Percentiles rank a stretch among this genome's conserved stretches.
These are phyloP conservation scores for Pyrochroa serraticornis DNA, from an alignment of 2,888 invertebrate genomes.

Conservation along the genomic window DNA sequence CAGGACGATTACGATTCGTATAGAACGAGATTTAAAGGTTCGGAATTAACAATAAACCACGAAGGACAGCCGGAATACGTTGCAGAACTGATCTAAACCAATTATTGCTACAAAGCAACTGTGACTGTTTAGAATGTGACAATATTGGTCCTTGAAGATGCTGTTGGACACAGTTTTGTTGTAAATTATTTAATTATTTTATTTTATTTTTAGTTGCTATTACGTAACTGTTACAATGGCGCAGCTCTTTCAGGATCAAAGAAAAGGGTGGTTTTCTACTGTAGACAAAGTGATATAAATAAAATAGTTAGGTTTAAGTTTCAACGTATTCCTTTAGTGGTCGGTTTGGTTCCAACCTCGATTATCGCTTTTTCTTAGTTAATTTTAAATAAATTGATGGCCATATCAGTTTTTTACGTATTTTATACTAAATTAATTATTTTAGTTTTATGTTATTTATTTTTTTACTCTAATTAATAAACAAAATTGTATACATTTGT, in stretches of 20 bases:
- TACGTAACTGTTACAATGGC: slow-evolving; percentile 2
- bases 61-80: slow-evolving; percentile 67
- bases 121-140: slow-evolving; percentile 35
- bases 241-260: slow-evolving; percentile 23
- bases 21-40: slow-evolving; percentile 50
- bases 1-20: slow-evolving; percentile 45
- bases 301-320: not conserved
- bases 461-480: slow-evolving; percentile 26
- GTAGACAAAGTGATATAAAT: slow-evolving; percentile 30
- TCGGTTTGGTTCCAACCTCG: not conserved
- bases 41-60: slow-evolving; percentile 62
- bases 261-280: slow-evolving; percentile 26
- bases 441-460: slow-evolving; percentile 23
- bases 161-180: slow-evolving; percentile 10
- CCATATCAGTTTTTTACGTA: slow-evolving; percentile 35
- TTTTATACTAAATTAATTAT: slow-evolving; percentile 7
- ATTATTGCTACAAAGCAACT: slow-evolving; percentile 10
- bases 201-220: slow-evolving; percentile 3
- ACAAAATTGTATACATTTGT: slow-evolving; percentile 46
- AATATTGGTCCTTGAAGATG: slow-evolving; percentile 29
- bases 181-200: slow-evolving; percentile 15
- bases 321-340: not conserved
- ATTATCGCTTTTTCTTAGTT: slow-evolving; percentile 10
- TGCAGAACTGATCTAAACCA: slow-evolving; percentile 63
- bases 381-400: slow-evolving; percentile 21